A percentile compares a stretch with the other conserved stretches of the same genome.
These are phyloP conservation scores for Adoxophyes honmai DNA, from an alignment of 1,140 invertebrate species.

Conservation along the genomic window DNA sequence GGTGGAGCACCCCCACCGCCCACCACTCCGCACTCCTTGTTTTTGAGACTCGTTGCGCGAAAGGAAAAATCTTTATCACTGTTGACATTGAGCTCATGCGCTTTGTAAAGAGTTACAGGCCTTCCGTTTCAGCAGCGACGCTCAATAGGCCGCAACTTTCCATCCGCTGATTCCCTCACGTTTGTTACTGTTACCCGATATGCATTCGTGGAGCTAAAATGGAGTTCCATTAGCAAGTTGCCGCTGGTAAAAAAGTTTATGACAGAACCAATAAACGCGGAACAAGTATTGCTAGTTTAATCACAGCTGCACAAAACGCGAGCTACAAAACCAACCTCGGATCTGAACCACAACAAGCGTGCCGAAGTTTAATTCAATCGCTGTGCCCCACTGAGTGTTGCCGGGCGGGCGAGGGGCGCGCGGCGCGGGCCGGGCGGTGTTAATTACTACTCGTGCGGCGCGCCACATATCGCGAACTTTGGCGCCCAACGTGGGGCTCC, in stretches of 20 bases:
- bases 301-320: conserved; percentile 66
- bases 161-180: conserved; percentile 8
- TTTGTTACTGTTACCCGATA: neutral
- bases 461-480: conserved; percentile 65
- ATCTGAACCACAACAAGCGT: conserved; percentile 64
- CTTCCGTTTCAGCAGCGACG: conserved; percentile 34
- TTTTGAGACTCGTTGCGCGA: conserved; percentile 52
- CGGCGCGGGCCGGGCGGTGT: conserved; percentile 43
- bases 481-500: conserved; percentile 45
- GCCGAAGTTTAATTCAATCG: conserved; percentile 73
- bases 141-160: too few species aligned
- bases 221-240: neutral
- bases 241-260: conserved; percentile 32
- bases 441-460: conserved; percentile 71
- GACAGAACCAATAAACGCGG: conserved; percentile 64
- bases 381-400: conserved; percentile 45
- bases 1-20: conserved; percentile 35
- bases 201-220: neutral
- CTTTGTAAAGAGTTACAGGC: conserved; percentile 30
- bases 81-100: conserved; percentile 65
- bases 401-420: conserved; percentile 21
- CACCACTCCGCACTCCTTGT: conserved; percentile 59
- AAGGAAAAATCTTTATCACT: conserved; percentile 56
- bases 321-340: conserved; percentile 66
- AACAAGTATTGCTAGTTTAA: conserved; percentile 68